Conservation (phyloP, 1,140 invertebrate genomes). For the Sycophila sp. region DNA sequence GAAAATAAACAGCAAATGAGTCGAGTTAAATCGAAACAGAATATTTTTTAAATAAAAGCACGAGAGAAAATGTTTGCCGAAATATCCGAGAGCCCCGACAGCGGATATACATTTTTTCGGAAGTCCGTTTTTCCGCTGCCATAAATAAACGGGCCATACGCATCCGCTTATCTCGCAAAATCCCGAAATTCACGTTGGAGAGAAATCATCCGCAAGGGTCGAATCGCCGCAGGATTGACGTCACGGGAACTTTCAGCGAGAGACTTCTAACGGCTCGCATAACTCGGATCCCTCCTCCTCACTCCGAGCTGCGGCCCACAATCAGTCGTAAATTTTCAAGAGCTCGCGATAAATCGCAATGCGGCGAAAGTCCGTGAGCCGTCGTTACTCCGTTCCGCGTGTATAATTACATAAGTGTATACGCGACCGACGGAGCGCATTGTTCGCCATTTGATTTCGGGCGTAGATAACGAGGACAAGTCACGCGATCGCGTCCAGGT, state of each 20-base stretch:
- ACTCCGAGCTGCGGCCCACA: background rate
- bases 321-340: conserved; percentile 25
- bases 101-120: too few relatives aligned
- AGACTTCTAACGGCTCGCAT: background rate
- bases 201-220: background rate
- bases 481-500: conserved; percentile 8
- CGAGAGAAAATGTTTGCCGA: too few relatives aligned
- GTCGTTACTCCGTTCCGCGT: background rate
- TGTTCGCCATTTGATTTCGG: conserved; percentile 1
- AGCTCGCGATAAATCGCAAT: background rate
- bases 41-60: too few relatives aligned
- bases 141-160: too few relatives aligned
- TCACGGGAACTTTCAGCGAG: too few relatives aligned
- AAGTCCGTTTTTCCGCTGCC: too few relatives aligned
- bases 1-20: too few relatives aligned
- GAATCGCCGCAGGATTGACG: background rate
- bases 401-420: background rate
- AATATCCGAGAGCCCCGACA: too few relatives aligned
- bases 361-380: background rate
- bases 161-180: too few relatives aligned
- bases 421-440: background rate
- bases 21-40: too few relatives aligned
- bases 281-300: too few relatives aligned
- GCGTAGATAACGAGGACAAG: background rate
- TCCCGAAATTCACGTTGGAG: too few relatives aligned